Base-by-base conservation (phyloP, 2,888 invertebrate species). In the Podabrus alpinus region DNA sequence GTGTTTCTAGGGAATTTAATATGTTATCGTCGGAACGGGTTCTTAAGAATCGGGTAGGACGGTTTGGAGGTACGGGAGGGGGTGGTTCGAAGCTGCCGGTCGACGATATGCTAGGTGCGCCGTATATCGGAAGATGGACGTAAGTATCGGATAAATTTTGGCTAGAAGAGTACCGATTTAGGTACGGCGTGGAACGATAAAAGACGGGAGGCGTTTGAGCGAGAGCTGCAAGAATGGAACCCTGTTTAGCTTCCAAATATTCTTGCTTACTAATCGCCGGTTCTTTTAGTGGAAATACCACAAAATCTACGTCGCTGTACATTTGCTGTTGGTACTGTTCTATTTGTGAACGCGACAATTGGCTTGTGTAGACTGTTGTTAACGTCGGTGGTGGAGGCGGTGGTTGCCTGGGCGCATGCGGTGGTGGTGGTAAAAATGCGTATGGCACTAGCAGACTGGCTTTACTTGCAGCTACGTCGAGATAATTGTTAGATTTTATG, bases 221-320 rank as follows among this genome's bases (percentile, higher is more conserved):
- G 81, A 90, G 87, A 62, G 91, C 91, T 0, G 92, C 92, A 82
- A 92, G 87, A 13, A 94, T 88, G 59, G 94, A 94, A 0, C 95
- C 93, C 83, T 95, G 91, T 85, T 96, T 96, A 69, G 95, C 95
- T 83, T 97, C 96, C 80, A 95, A 90, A 87, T 97, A 97, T 85
- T 97, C 96, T 86, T 96, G 96, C 84, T 95, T 95, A 79, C 96
- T 96, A 66, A 96, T 91, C 0, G 95, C 93, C 10, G 96, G 96
- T 87, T 97, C 96, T 87, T 96, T 96, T 77, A 96, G 87, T 0
- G 96, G 96, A 84, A 96, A 97, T 85, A 96, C 95, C 9, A 97
- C 96, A 84, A 95, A 97, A 87, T 97, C 96, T 3, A 95, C 95
- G 84, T 97, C 96, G 76, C 96, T 96, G 83, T 95, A 95, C 73